Percentiles rank a stretch among this genome's conserved stretches.
Conservation (phyloP, 2,888 invertebrate species). For the Myopa tessellatipennis region DNA sequence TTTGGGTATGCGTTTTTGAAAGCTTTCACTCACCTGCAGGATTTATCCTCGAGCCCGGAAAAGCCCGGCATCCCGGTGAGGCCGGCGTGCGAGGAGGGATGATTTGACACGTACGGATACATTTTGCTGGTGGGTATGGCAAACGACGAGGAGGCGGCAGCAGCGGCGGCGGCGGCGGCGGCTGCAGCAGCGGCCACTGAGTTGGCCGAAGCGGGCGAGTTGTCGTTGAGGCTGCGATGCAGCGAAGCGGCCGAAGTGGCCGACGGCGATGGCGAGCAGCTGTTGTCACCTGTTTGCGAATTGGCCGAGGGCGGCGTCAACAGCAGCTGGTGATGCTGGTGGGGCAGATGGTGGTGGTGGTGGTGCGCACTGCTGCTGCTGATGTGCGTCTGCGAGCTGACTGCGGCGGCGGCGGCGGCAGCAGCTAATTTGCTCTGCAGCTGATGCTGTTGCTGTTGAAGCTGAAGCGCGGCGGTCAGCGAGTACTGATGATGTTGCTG, state of each 20-base stretch:
- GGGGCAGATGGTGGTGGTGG: constrained; percentile 52
- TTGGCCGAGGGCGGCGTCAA: constrained; percentile 62
- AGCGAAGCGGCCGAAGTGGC: constrained; percentile 54
- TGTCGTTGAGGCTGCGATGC: constrained; percentile 58
- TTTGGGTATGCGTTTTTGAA: not conserved
- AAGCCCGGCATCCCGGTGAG: constrained; percentile 78
- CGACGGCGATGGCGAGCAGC: constrained; percentile 62
- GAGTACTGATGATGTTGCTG: constrained; percentile 66
- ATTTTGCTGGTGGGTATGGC: constrained; percentile 80
- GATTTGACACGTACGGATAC: constrained; percentile 90
- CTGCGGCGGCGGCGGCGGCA: constrained; percentile 63
- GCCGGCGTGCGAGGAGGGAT: constrained; percentile 79
- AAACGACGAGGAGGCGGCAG: constrained; percentile 65
- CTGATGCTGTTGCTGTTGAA: constrained; percentile 60
- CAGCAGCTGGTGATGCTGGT: constrained; percentile 58
- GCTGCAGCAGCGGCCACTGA: constrained; percentile 69
- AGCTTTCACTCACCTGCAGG: constrained; percentile 65
- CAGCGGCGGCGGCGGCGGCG: constrained; percentile 64
- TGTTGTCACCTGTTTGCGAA: constrained; percentile 62
- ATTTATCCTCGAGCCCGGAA: constrained; percentile 68
- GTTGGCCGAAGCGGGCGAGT: constrained; percentile 72
- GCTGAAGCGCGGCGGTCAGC: constrained; percentile 66
- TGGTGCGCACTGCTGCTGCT: constrained; percentile 46
- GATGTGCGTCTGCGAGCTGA: constrained; percentile 54
- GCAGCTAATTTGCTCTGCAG: constrained; percentile 63